Base-by-base conservation (phyloP, 2,797 vertebrate genomes). In the Anisognathus igniventris region DNA sequence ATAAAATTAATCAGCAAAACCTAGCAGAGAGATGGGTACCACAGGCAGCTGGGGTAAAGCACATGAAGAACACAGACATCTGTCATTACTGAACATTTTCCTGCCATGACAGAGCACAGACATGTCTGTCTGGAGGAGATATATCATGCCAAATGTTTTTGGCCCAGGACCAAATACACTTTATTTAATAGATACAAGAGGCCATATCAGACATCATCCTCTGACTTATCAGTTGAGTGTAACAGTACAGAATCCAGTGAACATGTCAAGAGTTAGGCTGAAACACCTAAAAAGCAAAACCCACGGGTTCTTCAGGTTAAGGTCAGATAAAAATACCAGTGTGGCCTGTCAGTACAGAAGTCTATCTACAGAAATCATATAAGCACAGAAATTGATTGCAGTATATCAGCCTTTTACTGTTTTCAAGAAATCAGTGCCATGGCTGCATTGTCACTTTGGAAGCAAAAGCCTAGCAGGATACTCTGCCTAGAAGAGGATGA, bases 1-100 rank as follows among this genome's bases (percentile, higher is more conserved):
- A 47, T n/a, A 65, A 77, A 72, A 57, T 56, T 22, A 58, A 35
- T 61, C 70, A 92, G 35, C 57, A 72, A 92, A 84, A 75, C 40
- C 19, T 57, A 77, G 9, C 37, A 81, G 72, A 76, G 3, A 53
- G 39, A 53, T 0, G 3, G n/a, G 2, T 31, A 8, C 68, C 28
- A 88, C 45, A 87, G 28, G n/a, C 8, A 77, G 15, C 14, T 17
- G 56, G 13, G 47, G 4, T 65, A 65, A 72, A 88, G 31, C 39
- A 90, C 31, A 48, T 4, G 22, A 75, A 85, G 31, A 54, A 16
- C 45, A 68, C 21, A 66, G 60, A 21, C 25, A 35, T 39, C 24
- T 71, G 40, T 39, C 67, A 51, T 14, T 62, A 74, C 39, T 47
- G 24, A 33, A 62, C 51, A 20, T 31, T 88, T n/a, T 77, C 33